Evolutionary conservation across 2,113 vertebrate species (phyloP).

Genomic region (Oceanodroma tethys): DNA sequence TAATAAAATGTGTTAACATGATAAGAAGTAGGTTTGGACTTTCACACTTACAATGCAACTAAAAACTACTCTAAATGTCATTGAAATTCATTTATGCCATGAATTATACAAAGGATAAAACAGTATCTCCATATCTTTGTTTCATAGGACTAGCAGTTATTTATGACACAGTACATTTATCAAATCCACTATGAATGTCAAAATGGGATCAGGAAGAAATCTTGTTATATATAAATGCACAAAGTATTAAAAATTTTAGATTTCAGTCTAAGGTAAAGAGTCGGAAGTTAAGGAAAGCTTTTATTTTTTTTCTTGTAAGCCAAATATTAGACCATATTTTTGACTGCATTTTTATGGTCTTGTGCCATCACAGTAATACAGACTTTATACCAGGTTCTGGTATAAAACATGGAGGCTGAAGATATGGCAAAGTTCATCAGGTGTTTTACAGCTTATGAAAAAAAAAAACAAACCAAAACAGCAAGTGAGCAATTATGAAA

Average conservation of each 20-base stretch:
- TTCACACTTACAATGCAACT: background rate
- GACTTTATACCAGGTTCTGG: background rate
- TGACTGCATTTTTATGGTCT: background rate
- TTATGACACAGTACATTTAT: background rate
- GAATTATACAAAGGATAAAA: background rate
- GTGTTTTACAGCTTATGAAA: background rate
- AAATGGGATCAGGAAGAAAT: background rate
- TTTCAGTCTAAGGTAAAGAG: background rate
- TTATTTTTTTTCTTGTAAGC: background rate
- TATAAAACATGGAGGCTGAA: background rate
- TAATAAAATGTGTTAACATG: conserved; percentile 1
- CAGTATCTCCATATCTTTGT: background rate
- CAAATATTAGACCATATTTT: background rate
- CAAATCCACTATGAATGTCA: background rate
- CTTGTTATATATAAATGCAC: background rate
- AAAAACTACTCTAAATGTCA: conserved; percentile 22
- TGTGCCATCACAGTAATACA: background rate
- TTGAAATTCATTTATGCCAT: background rate
- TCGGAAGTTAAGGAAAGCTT: background rate
- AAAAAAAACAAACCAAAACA: background rate
- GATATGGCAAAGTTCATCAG: background rate
- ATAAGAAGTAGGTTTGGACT: background rate
- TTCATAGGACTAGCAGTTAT: background rate
- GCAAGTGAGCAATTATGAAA: background rate
- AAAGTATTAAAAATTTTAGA: background rate